Evolutionary conservation across 2,113 vertebrate genomes (phyloP).

Genomic region (Gobio gobio): DNA sequence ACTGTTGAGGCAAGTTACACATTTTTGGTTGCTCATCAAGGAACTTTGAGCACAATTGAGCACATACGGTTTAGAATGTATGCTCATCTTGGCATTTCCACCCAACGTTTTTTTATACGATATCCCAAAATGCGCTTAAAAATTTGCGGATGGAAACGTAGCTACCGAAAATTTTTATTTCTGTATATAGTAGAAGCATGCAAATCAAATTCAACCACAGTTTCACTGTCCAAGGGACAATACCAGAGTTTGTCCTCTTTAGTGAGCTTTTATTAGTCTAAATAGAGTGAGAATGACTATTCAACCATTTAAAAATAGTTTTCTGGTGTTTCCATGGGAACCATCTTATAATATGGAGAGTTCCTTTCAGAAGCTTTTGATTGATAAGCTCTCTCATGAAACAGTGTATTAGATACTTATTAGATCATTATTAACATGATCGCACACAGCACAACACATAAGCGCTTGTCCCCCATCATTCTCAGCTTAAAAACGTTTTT

Average conservation of each 20-base stretch:
- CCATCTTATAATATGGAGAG: not conserved
- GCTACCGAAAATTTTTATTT: not conserved
- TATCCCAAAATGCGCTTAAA: too few relatives aligned
- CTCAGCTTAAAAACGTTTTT: not conserved
- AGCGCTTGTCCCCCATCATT: too few relatives aligned
- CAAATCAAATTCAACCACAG: not conserved
- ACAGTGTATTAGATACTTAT: not conserved
- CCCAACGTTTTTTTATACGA: too few relatives aligned
- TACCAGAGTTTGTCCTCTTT: not conserved
- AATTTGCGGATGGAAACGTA: too few relatives aligned
- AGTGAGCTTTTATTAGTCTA: not conserved
- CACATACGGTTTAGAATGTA: too few relatives aligned
- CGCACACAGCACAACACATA: slow-evolving; percentile 9
- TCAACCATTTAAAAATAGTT: slow-evolving; percentile 1
- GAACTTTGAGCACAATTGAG: too few relatives aligned
- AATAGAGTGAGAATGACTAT: not conserved
- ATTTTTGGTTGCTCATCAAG: too few relatives aligned
- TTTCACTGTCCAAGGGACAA: not conserved
- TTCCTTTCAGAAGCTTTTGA: not conserved
- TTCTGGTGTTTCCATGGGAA: slow-evolving; percentile 25
- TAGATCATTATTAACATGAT: not conserved
- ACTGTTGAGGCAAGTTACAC: too few relatives aligned
- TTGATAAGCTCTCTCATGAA: not conserved
- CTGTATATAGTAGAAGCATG: not conserved
- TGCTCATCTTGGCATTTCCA: too few relatives aligned